Base-by-base conservation (phyloP, 2,888 invertebrate species). In the Cheilosia impressa region DNA sequence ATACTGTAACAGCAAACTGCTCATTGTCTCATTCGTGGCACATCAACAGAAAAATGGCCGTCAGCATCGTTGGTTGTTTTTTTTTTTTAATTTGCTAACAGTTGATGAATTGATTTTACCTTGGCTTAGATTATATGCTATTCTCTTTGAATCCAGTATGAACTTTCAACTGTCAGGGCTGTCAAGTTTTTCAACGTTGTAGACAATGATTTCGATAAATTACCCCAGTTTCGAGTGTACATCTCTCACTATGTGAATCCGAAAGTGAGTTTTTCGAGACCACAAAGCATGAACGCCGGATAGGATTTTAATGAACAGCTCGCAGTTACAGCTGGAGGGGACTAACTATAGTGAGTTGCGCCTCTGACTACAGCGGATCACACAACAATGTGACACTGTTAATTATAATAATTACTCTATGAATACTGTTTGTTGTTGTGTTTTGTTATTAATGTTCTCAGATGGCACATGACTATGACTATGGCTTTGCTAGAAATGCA, bases 91-190 rank as follows among this genome's bases (percentile, higher is more conserved):
- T 79, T 63, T n/a, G 71, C 65, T 75, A 79, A 55, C 63, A 60
- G 72, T 79, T 84, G 79, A 84, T 80, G 75, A 84, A 84, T 84
- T 80, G 80, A 80, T 71, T 80, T 84, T 71, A 75, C 84, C 84
- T 84, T 84, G 84, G 84, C 84, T 84, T 84, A 84, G 84, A 80
- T 79, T 84, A 71, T 69, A 73, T 4, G 2, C 45, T 50, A 13
- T 78, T 84, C 69, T 79, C 69, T 71, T 68, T 60, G 38, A 73
- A 78, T 58, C 66, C 55, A 22, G 45, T 65, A 58, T 75, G 75
- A 80, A 80, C 84, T 80, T 80, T 84, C 80, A 84, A 80, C 75
- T 75, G 84, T 80, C 84, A 84, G 75, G 80, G 79, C 71, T 84
- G 79, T 66, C 80, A 71, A 55, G 75, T 60, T 82, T 58, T 66